Evolutionary conservation across 2,797 vertebrate species (phyloP).

Genomic region (Cyclura pinguis): DNA sequence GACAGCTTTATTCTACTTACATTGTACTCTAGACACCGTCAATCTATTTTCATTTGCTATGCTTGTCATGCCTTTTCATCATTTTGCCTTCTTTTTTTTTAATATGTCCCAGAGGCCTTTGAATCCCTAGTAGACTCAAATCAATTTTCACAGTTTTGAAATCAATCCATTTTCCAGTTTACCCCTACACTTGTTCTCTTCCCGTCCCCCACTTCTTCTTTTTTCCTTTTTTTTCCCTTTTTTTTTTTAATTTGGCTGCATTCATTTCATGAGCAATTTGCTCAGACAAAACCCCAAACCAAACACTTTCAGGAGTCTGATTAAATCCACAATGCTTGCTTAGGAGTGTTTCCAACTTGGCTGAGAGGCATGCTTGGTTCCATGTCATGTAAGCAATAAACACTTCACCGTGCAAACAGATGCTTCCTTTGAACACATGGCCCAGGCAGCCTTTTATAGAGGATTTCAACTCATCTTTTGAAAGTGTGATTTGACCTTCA

Average conservation of each 20-base stretch:
- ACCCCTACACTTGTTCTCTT: not conserved
- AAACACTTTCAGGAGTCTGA: constrained; percentile 29
- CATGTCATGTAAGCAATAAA: constrained; percentile 34
- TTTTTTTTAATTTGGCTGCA: constrained; percentile 33
- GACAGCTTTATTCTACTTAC: constrained; percentile 22
- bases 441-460: not conserved
- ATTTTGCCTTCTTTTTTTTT: constrained; percentile 1
- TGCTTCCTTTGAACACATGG: constrained; percentile 2
- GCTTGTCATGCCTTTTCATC: constrained; percentile 25
- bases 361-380: constrained; percentile 19
- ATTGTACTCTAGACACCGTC: constrained; percentile 12
- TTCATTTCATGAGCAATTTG: constrained; percentile 29
- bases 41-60: constrained; percentile 45
- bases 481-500: constrained; percentile 26
- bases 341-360: constrained; percentile 20
- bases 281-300: constrained; percentile 29
- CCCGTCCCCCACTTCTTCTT: not conserved
- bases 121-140: constrained; percentile 25
- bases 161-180: constrained; percentile 31
- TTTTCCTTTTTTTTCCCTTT: not conserved
- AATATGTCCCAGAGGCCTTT: constrained; percentile 29
- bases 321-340: constrained; percentile 21
- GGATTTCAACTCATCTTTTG: not conserved
- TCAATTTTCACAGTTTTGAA: constrained; percentile 44
- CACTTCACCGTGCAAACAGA: constrained; percentile 15